Base-by-base conservation (phyloP, 53 echinoderm and acorn worm genomes). In the Holothuria scabra region DNA sequence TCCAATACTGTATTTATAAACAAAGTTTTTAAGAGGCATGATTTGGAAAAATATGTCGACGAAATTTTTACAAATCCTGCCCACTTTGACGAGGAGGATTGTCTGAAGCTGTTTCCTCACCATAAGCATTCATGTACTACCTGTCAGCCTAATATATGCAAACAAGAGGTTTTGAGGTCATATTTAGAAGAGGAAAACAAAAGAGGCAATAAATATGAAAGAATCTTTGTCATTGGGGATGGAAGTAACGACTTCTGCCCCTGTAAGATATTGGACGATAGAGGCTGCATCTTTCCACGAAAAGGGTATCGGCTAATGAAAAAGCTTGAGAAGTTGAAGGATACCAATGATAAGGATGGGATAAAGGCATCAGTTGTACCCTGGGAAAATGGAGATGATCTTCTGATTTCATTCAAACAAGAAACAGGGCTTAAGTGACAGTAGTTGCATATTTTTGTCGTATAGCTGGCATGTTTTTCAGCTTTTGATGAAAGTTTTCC, bases 231-330 rank as follows among this genome's bases (percentile, higher is more conserved):
- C 66, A 85, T 94, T 20, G 99, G 99, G 12, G 99, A 99, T 84
- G 99, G 99, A 2, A 25, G 76, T 21, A 99, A 99, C 69, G 99
- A 99, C 60, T 90, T 94, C 52, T 99, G 99, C 80, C 93, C 99
- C 4, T 91, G 92, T 32, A 60, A 84, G 52, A 22, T 57, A 26
- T 82, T 99, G 21, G 59, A 89, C 1, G 91, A 91, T 28, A 59
- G 44, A 8, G 99, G 95, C 74, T 48, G 83, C 35, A 84, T 99
- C 21, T 99, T 99, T 78, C 91, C 99, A 21, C 91, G 99, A 52
- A 91, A 87, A 60, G 94, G 94, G 5, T 99, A 89, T 67, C 67
- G 83, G 1, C 90, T 99, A 8, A 49, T 90, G 12, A 84, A 89
- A 52, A 87, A 81, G 38, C 85, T 96, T 13, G 68, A 85, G 56